These are phyloP conservation scores for Eciton burchellii DNA, from an alignment of 1,140 invertebrate genomes.

Conservation along the genomic window DNA sequence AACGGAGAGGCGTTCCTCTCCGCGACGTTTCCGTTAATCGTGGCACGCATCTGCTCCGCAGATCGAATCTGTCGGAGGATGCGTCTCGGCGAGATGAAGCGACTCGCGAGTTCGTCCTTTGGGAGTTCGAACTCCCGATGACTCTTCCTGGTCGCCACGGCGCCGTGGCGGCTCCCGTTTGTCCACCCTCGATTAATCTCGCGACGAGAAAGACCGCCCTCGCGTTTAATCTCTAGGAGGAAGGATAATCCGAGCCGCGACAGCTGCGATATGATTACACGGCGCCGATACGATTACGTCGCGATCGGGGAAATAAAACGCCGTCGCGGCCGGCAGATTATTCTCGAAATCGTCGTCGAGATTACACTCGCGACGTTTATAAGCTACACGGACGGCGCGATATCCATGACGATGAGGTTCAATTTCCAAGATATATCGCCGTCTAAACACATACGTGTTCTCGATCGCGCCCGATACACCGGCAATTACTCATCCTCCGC, in stretches of 20 bases:
- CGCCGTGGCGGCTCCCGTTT: no score
- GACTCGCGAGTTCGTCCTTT: no score
- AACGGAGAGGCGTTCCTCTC: constrained; percentile 30
- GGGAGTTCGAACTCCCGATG: no score
- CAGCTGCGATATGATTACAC: constrained; percentile 36
- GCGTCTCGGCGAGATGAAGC: no score
- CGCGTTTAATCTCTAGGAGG: neutral
- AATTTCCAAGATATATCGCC: constrained; percentile 59
- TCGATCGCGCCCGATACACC: constrained; percentile 35
- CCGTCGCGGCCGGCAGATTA: neutral
- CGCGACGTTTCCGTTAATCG: neutral
- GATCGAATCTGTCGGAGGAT: no score
- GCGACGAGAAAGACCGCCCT: no score
- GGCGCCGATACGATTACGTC: no score
- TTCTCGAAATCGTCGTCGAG: constrained; percentile 39
- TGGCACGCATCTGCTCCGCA: no score
- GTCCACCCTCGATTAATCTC: no score
- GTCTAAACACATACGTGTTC: constrained; percentile 46
- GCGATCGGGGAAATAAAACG: neutral
- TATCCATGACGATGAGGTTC: constrained; percentile 40
- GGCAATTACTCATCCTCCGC: constrained; percentile 51
- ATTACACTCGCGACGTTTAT: constrained; percentile 49
- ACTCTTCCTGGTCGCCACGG: no score
- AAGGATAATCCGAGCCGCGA: constrained; percentile 10
- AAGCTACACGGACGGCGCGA: constrained; percentile 39